phyloP scores from a whole-genome alignment of 2,888 invertebrate genomes.

The Drosophila recens region DNA sequence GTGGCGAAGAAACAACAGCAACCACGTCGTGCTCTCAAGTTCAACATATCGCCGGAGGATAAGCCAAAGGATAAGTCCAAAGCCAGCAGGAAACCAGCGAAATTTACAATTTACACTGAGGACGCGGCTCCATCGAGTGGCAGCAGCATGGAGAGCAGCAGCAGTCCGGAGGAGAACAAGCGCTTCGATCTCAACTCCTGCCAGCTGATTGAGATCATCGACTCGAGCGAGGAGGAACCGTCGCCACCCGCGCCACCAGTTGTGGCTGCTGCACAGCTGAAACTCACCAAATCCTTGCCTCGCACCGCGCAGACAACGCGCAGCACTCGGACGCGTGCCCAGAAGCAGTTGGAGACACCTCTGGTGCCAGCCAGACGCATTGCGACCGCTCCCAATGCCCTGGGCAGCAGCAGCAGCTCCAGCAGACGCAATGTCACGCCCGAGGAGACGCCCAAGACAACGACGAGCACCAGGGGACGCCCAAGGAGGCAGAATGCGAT shows the following conservation, averaged over 20 bases:
- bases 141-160: slow-evolving; percentile 10
- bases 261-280: not conserved
- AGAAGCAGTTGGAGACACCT: slow-evolving; percentile 21
- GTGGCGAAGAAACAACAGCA: not conserved
- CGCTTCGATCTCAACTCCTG: slow-evolving; percentile 55
- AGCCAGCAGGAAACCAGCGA: slow-evolving; percentile 5
- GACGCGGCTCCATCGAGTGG: slow-evolving; percentile 16
- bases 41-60: slow-evolving; percentile 64
- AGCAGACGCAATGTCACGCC: not conserved
- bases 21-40: slow-evolving; percentile 65
- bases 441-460: slow-evolving; percentile 13
- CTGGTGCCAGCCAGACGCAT: slow-evolving; percentile 6
- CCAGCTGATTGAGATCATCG: slow-evolving; percentile 57
- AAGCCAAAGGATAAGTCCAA: slow-evolving; percentile 5
- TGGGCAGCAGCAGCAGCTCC: not conserved
- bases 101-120: slow-evolving; percentile 58
- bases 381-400: slow-evolving; percentile 19
- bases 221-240: slow-evolving; percentile 46
- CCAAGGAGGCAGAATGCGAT: slow-evolving; percentile 19
- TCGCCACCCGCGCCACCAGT: not conserved
- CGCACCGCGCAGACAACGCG: not conserved
- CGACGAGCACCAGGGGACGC: slow-evolving; percentile 28
- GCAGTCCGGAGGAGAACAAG: slow-evolving; percentile 27
- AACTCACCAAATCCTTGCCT: slow-evolving; percentile 18
- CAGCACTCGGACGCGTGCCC: slow-evolving; percentile 22